Evolutionary conservation across 2,797 vertebrate species (phyloP).

Genomic region (Babyrousa celebensis): DNA sequence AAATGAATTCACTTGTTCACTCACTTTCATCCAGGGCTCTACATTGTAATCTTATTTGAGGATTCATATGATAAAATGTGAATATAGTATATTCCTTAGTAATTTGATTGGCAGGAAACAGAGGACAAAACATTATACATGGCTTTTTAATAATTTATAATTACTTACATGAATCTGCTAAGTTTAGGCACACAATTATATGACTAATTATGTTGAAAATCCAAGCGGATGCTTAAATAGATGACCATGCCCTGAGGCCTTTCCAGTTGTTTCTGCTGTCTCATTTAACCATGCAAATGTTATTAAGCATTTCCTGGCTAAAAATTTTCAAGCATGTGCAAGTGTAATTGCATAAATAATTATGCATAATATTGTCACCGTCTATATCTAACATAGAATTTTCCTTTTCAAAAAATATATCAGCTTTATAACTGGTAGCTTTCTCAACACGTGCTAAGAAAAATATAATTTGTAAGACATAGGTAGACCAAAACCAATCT

Average conservation of each 20-base stretch:
- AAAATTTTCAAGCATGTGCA: slow-evolving; percentile 83
- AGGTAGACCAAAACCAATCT: not conserved
- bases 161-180: slow-evolving; percentile 88
- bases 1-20: slow-evolving; percentile 17
- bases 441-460: slow-evolving; percentile 65
- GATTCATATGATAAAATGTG: slow-evolving; percentile 61
- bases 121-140: slow-evolving; percentile 80
- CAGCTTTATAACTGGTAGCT: slow-evolving; percentile 43
- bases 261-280: slow-evolving; percentile 85
- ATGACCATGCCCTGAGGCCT: slow-evolving; percentile 88
- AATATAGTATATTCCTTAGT: slow-evolving; percentile 62
- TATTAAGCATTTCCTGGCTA: slow-evolving; percentile 84
- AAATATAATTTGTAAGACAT: slow-evolving; percentile 71
- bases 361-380: slow-evolving; percentile 81
- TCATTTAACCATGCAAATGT: slow-evolving; percentile 88
- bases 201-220: slow-evolving; percentile 91
- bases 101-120: slow-evolving; percentile 85
- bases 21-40: slow-evolving; percentile 39
- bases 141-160: slow-evolving; percentile 88
- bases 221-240: slow-evolving; percentile 88
- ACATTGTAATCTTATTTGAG: slow-evolving; percentile 58
- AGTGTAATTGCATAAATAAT: slow-evolving; percentile 84
- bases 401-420: slow-evolving; percentile 44
- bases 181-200: slow-evolving; percentile 88
- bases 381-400: slow-evolving; percentile 72